Base-by-base conservation (phyloP, 2,888 invertebrate genomes). In the Stenchaetothrips biformis region DNA sequence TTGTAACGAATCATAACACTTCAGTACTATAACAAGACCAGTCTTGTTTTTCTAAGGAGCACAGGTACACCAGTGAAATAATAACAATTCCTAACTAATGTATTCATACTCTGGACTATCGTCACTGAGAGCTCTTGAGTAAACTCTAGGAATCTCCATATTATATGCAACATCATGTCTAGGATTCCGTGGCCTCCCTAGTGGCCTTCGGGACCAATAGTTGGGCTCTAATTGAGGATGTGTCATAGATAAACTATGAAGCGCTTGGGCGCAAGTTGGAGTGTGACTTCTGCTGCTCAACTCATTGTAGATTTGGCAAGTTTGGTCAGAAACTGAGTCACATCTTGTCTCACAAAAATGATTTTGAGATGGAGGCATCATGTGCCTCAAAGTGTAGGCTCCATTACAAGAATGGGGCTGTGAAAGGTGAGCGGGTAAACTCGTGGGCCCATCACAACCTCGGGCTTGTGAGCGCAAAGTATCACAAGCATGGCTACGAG, bases 61-160 rank as follows among this genome's bases (percentile, higher is more conserved):
- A 74, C 67, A 74, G 67, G 67, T 74, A 74, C 67, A 74, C 67
- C n/a, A 74, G 67, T 74, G 25, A 74, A 74, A 74, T 74, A 74
- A 74, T 74, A 21, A 74, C 67, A 74, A 25, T 74, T 74, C 25
- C 67, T 74, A 74, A 74, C 67, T 74, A 74, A 74, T 74, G 11
- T 74, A 74, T 74, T 74, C 67, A 74, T 74, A 74, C 11, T 74
- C 67, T 25, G 67, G 67, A 74, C 67, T 74, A 74, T 74, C 67
- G 4, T 74, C 67, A 25, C 67, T 74, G 25, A 74, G 67, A 21
- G 67, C 67, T 25, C 67, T 74, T 74, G 67, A 74, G 25, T 74
- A 74, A 7, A 74, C 67, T 25, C 67, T 74, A 25, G 67, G 67
- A 74, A 74, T 74, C 25, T 74, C 67, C 67, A 74, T 74, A 21